A percentile compares a stretch with the other conserved stretches of the same genome.
phyloP scores from a whole-genome alignment of 2,888 invertebrate species.

The Drosophila peninsularis region DNA sequence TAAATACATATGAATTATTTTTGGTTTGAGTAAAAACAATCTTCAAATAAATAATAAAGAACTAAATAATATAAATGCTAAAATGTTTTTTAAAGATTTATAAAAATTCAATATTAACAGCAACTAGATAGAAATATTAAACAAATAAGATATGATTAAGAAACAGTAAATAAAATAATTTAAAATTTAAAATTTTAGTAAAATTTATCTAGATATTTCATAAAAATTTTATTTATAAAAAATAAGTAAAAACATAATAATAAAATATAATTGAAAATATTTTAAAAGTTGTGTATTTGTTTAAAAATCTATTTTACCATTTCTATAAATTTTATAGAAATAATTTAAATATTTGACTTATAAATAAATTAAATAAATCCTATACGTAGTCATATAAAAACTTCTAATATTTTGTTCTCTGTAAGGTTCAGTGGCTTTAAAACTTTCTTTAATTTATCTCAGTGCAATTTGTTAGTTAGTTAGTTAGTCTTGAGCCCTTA shows the following conservation, averaged over 20 bases:
- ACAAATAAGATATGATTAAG: no score
- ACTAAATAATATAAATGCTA: not conserved
- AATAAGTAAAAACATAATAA: no score
- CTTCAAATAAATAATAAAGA: no score
- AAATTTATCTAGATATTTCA: no score
- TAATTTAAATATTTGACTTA: not conserved
- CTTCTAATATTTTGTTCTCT: not conserved
- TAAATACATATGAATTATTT: no score
- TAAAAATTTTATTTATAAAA: not conserved
- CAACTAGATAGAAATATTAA: no score
- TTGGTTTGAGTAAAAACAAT: no score
- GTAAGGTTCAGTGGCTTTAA: no score
- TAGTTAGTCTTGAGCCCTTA: constrained; percentile 15
- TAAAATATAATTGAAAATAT: no score
- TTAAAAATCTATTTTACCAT: not conserved
- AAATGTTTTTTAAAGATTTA: not conserved
- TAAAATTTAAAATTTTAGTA: not conserved
- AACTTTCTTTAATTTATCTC: not conserved
- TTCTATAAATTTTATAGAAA: not conserved
- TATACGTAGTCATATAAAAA: not conserved
- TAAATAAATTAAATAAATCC: not conserved
- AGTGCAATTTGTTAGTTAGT: constrained; percentile 17
- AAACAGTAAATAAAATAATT: not conserved
- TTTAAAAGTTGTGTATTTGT: not conserved
- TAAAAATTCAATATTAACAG: no score